Evolutionary conservation across 2,888 invertebrate genomes (phyloP), one percentile per base, ranked within the genome.

Genomic region (Gastracanthus pulcherrimus): DNA sequence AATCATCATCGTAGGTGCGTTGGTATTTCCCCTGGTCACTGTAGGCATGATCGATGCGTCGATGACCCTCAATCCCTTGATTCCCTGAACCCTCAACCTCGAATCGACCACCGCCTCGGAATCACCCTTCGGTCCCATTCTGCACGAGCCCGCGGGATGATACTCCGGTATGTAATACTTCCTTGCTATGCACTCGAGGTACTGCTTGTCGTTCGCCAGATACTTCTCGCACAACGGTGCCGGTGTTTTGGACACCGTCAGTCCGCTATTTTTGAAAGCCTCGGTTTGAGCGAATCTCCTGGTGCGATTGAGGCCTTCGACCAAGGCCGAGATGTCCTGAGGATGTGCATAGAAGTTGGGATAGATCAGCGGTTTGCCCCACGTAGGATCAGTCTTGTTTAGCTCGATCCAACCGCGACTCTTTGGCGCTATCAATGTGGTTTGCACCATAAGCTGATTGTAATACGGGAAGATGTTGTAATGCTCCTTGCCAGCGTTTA

Each of bases 271-370:
- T 80, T 92, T 92, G 85, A 94, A 94, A 1, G 94, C 92, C n/a
- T 92, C 90, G 0, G 94, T 93, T 74, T 93, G 92, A 0, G 93
- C 92, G 48, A 94, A 87, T 82, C 92, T 93, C 64, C 93, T 90
- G 26, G 93, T 93, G 74, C 94, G 93, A 85, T 94, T 89, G 29
- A 92, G 93, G n/a, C 93, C 94, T 74, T 94, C 94, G 69, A 94
- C 89, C 86, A 94, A 89, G 1, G 93, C 93, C n/a, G 92, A 92
- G 0, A 93, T 89, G 85, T 96, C 96, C 82, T 93, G 92, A 85
- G 93, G 92, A 81, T 94, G 92, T 4, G 93, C 92, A 84, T 96
- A 92, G 88, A 96, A 96, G 88, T 95, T 95, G 0, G 95, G 94
- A 83, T 94, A 93, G 83, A 96, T 93, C 69, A 93, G 90, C 0